Percentiles rank a stretch among this genome's conserved stretches.
phyloP scores from a whole-genome alignment of 2,888 invertebrate genomes.

The Hecatera dysodea region DNA sequence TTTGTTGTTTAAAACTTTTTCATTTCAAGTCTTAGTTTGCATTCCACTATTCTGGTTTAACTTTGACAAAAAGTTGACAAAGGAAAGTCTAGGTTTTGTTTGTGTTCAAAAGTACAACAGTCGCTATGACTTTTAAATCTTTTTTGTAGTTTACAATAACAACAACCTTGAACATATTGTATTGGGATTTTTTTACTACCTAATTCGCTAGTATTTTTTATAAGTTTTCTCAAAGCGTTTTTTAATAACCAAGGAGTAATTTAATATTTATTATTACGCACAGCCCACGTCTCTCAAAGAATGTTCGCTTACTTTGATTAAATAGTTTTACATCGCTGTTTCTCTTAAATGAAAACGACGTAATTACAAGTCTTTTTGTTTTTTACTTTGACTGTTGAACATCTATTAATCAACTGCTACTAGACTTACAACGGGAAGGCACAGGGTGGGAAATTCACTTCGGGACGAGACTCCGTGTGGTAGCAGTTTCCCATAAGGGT shows the following conservation, averaged over 20 bases:
- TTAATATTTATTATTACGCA: conserved; percentile 7
- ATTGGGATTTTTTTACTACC: neutral
- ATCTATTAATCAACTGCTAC: no score
- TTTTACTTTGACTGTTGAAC: no score
- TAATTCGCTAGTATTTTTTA: neutral
- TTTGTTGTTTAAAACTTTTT: neutral
- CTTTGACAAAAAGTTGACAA: conserved; percentile 3
- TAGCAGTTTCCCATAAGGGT: no score
- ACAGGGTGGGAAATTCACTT: no score
- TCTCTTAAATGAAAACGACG: neutral
- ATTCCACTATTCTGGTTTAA: neutral
- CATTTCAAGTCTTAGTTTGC: neutral
- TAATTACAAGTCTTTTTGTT: neutral
- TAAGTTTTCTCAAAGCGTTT: conserved; percentile 4
- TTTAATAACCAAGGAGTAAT: neutral
- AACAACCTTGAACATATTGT: neutral
- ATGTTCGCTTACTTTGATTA: neutral
- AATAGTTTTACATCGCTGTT: neutral
- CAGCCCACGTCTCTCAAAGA: neutral
- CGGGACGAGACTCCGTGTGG: no score
- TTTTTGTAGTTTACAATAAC: neutral
- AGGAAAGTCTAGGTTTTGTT: neutral
- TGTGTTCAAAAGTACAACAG: neutral
- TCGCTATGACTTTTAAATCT: neutral
- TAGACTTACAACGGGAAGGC: no score